Evolutionary conservation across 2,113 vertebrate species (phyloP).

Genomic region (Pachycephala philippinensis): DNA sequence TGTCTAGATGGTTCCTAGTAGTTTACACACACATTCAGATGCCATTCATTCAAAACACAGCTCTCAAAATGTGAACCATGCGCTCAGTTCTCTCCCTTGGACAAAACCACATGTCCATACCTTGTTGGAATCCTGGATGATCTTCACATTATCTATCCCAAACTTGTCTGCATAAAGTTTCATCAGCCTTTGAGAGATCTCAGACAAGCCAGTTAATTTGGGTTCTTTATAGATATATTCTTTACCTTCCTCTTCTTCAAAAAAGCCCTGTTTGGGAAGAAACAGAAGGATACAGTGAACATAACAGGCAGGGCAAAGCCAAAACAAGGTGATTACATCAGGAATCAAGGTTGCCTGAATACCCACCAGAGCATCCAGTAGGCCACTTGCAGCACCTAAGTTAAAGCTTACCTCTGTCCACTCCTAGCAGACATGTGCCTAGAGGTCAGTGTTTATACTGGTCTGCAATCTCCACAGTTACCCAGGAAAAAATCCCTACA

Average conservation of each 20-base stretch:
- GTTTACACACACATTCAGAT: neutral
- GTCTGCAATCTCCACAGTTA: neutral
- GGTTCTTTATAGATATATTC: conserved; percentile 99
- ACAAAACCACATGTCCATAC: conserved; percentile 28
- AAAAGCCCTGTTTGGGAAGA: conserved; percentile 85
- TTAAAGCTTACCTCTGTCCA: neutral
- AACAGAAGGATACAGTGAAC: neutral
- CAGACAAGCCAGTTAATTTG: conserved; percentile 94
- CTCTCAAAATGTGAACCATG: neutral
- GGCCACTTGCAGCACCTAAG: neutral
- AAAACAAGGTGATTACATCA: neutral
- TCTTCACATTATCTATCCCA: conserved; percentile 95
- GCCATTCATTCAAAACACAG: neutral
- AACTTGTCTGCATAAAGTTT: conserved; percentile 99
- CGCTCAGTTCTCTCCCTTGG: rapidly evolving
- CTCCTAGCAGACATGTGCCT: neutral
- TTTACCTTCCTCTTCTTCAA: conserved; percentile 98
- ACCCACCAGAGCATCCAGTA: neutral
- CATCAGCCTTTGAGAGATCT: conserved; percentile 95
- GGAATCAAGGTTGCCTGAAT: neutral
- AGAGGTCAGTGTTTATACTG: neutral
- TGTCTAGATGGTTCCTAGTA: neutral
- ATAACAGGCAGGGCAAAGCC: neutral
- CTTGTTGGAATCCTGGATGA: conserved; percentile 99
- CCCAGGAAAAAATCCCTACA: neutral